Evolutionary conservation across 2,888 invertebrate genomes (phyloP), one percentile per base, ranked within the genome.

Genomic region (Petrolisthes cinctipes): DNA sequence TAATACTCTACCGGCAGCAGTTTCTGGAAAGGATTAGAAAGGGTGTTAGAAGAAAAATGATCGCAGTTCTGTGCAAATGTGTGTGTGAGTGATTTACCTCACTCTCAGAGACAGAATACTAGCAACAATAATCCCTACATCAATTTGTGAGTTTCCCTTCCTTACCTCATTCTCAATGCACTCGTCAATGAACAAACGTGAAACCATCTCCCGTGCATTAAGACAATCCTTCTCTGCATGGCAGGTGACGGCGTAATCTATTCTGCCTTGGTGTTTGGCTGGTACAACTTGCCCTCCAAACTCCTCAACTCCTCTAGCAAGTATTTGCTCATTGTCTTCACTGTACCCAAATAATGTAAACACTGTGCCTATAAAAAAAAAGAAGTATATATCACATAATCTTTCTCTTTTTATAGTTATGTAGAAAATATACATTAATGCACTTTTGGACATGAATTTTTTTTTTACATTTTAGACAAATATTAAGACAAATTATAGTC

Each of bases 171-270:
- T 94, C 68, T 94, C 94, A 20, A 95, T 93, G 91, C 96, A 96
- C 91, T 96, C 96, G 92, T 94, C 95, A 95, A 97, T 93, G 95
- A 95, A 97, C 89, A 95, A 94, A 91, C 95, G 94, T 2, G 96
- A 96, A 86, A 97, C 95, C 0, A 95, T 93, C 91, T 95, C 94
- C 0, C 93, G 92, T 1, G 95, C 95, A 0, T 93, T 93, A 51
- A 91, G 91, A 79, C 93, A 92, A 0, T 1, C 37, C 53, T 53
- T 37, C 7, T 51, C 82, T 7, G 37, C 68, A 4, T 23, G 11
- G 53, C 51, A 51, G 53, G 51, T 51, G 17, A 68, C 2, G 11
- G 68, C 66, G 68, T 68, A 82, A 53, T 82, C 66, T 7, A 82
- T 37, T 5, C 0, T 51, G 11, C 82, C 68, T 1, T 14, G 51